Base-by-base conservation (phyloP, 2,888 invertebrate genomes). In the Acronicta aceris region DNA sequence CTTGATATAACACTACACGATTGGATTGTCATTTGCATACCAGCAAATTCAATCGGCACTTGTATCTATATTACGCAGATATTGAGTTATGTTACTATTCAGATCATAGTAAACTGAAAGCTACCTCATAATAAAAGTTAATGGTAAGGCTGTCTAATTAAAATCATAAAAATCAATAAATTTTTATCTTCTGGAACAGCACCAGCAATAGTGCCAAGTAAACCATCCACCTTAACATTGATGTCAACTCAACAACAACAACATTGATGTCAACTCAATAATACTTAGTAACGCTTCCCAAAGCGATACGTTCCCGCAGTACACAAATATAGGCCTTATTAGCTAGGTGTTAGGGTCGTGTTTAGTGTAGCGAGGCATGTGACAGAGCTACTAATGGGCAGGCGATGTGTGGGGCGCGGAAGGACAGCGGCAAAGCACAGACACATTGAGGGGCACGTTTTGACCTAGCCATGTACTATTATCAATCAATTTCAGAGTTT, bases 351-450 rank as follows among this genome's bases (percentile, higher is more conserved):
- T 91, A 91, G 79, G 83, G 85, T 88, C 84, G 86, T 87, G 87
- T 93, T 92, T 90, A 91, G 92, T 91, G 90, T 93, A 89, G 92
- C 92, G 88, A 93, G 93, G 92, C 92, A 85, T 86, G 92, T 92
- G 92, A 89, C 86, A 88, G 87, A 89, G 90, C 91, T 86, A 89
- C 86, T 87, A 86, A 76, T 88, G 91, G 88, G 90, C 91, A 92
- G 92, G 92, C 92, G 89, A 90, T 90, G 89, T 91, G 87, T 83
- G 87, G 89, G 85, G 81, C 85, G 89, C 89, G 86, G 82, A 87
- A 87, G 91, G 89, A 89, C 83, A 91, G 92, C 90, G 87, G 88
- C 91, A 86, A 90, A 92, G 92, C 92, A 90, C 87, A 89, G 84
- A 68, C 52, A 72, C 67, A 73, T 71, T 72, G 64, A 56, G 59